Percentiles rank a stretch among this genome's conserved stretches.
phyloP scores from a whole-genome alignment of 1,140 invertebrate genomes.

The Cryptotermes secundus region DNA sequence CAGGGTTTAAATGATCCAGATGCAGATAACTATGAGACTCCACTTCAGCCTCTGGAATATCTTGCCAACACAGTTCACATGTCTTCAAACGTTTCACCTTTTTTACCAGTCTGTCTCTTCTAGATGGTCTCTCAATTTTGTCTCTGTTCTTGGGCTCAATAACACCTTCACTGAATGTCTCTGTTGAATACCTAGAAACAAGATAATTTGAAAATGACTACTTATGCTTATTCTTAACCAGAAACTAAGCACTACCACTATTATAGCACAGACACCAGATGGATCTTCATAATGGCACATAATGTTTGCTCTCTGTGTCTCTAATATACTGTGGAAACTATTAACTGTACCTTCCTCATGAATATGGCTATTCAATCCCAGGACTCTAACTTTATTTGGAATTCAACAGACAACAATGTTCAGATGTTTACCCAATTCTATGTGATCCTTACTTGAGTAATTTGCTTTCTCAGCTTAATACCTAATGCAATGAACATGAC shows the following conservation, averaged over 20 bases:
- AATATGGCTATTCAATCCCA: too few species aligned
- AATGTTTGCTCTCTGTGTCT: too few species aligned
- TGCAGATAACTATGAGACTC: background rate
- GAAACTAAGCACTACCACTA: conserved; percentile 41
- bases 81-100: background rate
- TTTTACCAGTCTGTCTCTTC: background rate
- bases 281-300: too few species aligned
- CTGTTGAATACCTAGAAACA: conserved; percentile 7
- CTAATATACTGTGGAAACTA: too few species aligned
- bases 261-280: too few species aligned
- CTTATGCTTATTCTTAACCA: conserved; percentile 34
- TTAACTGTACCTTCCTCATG: too few species aligned
- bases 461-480: too few species aligned
- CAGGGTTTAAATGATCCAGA: background rate
- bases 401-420: too few species aligned
- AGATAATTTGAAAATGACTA: conserved; percentile 5
- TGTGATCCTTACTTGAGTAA: too few species aligned
- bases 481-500: too few species aligned
- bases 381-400: too few species aligned
- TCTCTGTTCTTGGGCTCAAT: background rate
- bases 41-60: background rate
- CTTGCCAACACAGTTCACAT: background rate
- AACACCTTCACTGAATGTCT: background rate
- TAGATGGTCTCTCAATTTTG: background rate
- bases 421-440: too few species aligned